phyloP scores from a whole-genome alignment of 2,797 vertebrate genomes.

The Rhynchotus rufescens region DNA sequence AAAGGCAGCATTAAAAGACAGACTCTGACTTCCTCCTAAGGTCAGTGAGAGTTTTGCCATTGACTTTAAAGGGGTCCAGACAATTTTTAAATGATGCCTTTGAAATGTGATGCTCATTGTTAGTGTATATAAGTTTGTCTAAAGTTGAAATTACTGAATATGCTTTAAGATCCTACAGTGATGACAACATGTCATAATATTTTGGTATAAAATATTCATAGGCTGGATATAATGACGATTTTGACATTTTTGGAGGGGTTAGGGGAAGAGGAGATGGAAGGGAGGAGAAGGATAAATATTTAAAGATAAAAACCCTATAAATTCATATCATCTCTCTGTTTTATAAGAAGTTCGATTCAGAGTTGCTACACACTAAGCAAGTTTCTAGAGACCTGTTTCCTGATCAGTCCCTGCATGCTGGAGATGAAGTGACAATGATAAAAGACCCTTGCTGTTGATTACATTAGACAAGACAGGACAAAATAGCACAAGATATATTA shows the following conservation, averaged over 20 bases:
- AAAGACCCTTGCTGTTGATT: constrained; percentile 65
- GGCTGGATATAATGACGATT: not conserved
- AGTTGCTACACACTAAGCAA: constrained; percentile 61
- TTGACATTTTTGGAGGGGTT: not conserved
- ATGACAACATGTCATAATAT: not conserved
- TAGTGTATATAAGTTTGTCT: not conserved
- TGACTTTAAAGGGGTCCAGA: not conserved
- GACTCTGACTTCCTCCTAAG: not conserved
- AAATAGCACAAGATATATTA: constrained; percentile 71
- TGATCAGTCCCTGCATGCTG: constrained; percentile 3
- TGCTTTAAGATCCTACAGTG: not conserved
- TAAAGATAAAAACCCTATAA: not conserved
- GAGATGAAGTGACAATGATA: constrained; percentile 73
- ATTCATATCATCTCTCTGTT: not conserved
- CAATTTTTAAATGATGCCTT: not conserved
- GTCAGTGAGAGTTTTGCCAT: not conserved
- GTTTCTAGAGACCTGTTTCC: constrained; percentile 48
- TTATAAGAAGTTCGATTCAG: constrained; percentile 50
- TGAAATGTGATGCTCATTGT: not conserved
- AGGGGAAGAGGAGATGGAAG: too few species aligned
- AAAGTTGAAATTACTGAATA: not conserved
- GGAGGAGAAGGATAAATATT: not conserved
- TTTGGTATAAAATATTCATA: not conserved
- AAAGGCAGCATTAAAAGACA: not conserved
- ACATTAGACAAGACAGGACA: constrained; percentile 72